A percentile compares a stretch with the other conserved stretches of the same genome.
phyloP scores from a whole-genome alignment of 2,888 invertebrate species.

The Melinopterus prodromus region DNA sequence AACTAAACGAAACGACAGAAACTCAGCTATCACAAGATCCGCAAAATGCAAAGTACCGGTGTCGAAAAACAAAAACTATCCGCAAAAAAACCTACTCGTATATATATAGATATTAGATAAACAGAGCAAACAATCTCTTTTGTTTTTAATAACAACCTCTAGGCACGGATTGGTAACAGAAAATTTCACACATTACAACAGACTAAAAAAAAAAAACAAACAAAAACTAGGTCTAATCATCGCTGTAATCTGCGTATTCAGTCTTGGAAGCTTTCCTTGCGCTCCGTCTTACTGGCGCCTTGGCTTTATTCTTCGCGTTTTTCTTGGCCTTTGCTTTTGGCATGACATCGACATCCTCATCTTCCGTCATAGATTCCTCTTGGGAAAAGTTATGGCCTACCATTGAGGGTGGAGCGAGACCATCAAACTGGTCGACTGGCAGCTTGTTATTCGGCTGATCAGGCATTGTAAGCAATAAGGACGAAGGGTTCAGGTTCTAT shows the following conservation, averaged over 20 bases:
- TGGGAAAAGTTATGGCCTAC: background rate
- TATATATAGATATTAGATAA: constrained; percentile 1
- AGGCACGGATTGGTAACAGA: constrained; percentile 29
- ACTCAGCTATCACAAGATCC: no score
- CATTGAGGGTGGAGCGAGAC: constrained; percentile 40
- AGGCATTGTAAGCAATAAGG: constrained; percentile 41
- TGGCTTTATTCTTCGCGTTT: constrained; percentile 45
- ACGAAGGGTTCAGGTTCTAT: constrained; percentile 55
- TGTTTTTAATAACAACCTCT: background rate
- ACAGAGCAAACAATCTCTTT: constrained; percentile 27
- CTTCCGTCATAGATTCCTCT: constrained; percentile 45
- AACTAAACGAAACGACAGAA: background rate
- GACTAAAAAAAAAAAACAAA: constrained; percentile 15
- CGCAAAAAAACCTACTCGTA: no score
- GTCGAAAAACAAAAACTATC: no score
- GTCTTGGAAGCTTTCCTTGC: constrained; percentile 49
- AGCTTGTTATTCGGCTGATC: constrained; percentile 30
- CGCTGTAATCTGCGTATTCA: constrained; percentile 48
- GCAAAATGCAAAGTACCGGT: no score
- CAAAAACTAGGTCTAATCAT: constrained; percentile 40
- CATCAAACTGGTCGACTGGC: background rate
- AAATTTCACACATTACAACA: constrained; percentile 28
- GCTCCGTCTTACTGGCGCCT: constrained; percentile 49
- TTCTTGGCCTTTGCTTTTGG: constrained; percentile 46
- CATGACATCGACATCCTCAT: constrained; percentile 45